Evolutionary conservation across 2,888 invertebrate species (phyloP), one percentile per base, ranked within the genome.

Genomic region (Nomada ruficornis): DNA sequence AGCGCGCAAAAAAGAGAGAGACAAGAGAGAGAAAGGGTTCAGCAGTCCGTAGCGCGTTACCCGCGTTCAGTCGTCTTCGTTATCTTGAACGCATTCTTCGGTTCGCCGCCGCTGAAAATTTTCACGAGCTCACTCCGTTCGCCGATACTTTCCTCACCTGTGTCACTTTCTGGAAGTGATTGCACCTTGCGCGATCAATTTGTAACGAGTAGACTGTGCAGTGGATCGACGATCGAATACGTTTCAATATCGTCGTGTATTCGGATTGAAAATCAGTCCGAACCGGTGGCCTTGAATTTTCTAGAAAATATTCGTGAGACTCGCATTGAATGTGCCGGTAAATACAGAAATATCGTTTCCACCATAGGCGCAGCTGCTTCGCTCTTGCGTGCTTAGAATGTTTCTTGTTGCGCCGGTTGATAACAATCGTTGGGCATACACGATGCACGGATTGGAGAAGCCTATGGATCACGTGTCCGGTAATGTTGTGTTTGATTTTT

Each of bases 401-500:
- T 77, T 90, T 20, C 83, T 89, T 54, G 78, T 91, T 26, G 68
- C 85, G 68, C 86, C 89, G 64, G 73, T 82, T 54, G 88, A 91
- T 64, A 88, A 91, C 62, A 89, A 91, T 88, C 92, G 92, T 70
- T 92, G 92, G 91, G 82, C 90, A 50, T 91, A 89, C 86, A 82
- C 89, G 26, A 90, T 91, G 90, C 87, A 92, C 71, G 91, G 90
- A 13, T 74, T 92, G 71, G 89, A 91, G 79, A 92, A 91, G 64
- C 89, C 91, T 7, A 86, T 90, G 89, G 88, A 90, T 83, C 89
- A 88, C 82, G 83, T 89, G 68, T 85, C 91, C 73, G 92, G 92
- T 92, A 92, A 87, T 77, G 20, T 67, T 50, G n/a, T 63, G 23
- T n/a, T 62, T 63, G 2, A 2, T 9, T 10, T 13, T 13, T 50